Evolutionary conservation across 2,888 invertebrate species (phyloP).

Genomic region (Erynnis tages): DNA sequence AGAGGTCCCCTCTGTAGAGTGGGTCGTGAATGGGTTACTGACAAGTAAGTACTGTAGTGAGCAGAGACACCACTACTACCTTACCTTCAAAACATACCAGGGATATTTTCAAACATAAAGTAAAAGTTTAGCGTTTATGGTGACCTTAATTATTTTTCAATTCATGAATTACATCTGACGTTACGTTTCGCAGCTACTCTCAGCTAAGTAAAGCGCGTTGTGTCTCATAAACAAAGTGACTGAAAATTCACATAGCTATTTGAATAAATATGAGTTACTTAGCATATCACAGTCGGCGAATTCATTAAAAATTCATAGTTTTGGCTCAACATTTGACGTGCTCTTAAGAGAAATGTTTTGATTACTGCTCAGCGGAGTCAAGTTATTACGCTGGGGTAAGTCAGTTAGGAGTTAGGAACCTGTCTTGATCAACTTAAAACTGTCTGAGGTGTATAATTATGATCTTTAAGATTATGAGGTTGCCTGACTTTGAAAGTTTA

Average conservation of each 20-base stretch:
- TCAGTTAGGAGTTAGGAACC: not conserved
- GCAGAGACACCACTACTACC: no score
- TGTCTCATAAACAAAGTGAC: constrained; percentile 27
- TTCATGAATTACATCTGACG: not conserved
- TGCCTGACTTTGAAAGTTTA: no score
- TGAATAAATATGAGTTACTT: constrained; percentile 56
- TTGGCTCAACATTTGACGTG: constrained; percentile 27
- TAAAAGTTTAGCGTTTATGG: no score
- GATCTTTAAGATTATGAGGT: no score
- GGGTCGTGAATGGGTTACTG: no score
- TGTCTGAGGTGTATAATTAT: no score
- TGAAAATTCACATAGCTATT: constrained; percentile 47
- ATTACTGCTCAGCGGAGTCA: not conserved
- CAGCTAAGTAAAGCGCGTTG: constrained; percentile 7
- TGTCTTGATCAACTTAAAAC: not conserved
- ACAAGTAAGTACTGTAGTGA: no score
- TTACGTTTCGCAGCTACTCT: not conserved
- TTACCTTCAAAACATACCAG: no score
- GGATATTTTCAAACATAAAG: no score
- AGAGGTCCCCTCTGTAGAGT: no score
- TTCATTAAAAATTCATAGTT: constrained; percentile 54
- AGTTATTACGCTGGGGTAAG: not conserved
- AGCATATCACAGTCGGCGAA: constrained; percentile 44
- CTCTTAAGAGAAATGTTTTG: constrained; percentile 3
- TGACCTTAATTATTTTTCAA: not conserved